Evolutionary conservation across 2,888 invertebrate species (phyloP).

Genomic region (Dryadula phaetusa): DNA sequence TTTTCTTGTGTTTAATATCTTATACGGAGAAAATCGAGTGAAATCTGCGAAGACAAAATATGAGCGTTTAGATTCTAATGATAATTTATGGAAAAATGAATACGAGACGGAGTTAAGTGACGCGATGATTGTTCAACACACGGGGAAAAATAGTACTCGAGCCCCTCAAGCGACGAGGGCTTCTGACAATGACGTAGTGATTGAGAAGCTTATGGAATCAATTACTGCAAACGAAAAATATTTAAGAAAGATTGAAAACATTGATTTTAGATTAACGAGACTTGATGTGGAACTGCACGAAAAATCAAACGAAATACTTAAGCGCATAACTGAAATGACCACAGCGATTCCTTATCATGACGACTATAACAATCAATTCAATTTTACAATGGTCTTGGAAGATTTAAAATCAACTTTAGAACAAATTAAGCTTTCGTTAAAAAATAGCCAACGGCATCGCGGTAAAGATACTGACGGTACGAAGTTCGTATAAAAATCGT

Average conservation of each 20-base stretch:
- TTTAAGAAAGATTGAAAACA: conserved; percentile 76
- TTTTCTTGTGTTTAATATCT: conserved; percentile 51
- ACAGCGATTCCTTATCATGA: conserved; percentile 52
- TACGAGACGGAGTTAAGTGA: conserved; percentile 73
- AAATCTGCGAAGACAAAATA: conserved; percentile 58
- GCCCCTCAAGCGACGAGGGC: conserved; percentile 52
- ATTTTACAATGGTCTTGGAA: conserved; percentile 56
- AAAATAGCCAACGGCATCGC: conserved; percentile 47
- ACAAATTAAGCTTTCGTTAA: conserved; percentile 60
- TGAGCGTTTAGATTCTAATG: conserved; percentile 54
- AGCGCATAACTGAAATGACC: conserved; percentile 61
- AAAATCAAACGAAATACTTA: conserved; percentile 70
- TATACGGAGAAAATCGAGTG: conserved; percentile 53
- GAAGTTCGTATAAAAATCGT: not conserved
- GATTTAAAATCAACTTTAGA: conserved; percentile 59
- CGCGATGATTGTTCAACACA: conserved; percentile 62
- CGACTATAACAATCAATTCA: conserved; percentile 55
- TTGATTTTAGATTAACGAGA: conserved; percentile 73
- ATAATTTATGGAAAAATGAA: conserved; percentile 73
- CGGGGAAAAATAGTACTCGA: conserved; percentile 63
- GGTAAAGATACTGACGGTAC: conserved; percentile 31
- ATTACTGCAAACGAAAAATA: conserved; percentile 76
- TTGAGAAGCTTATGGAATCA: conserved; percentile 73
- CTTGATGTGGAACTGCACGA: conserved; percentile 77
- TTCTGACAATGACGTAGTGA: conserved; percentile 67